phyloP scores from a whole-genome alignment of 2,888 invertebrate genomes.

The Cantharis rufa region DNA sequence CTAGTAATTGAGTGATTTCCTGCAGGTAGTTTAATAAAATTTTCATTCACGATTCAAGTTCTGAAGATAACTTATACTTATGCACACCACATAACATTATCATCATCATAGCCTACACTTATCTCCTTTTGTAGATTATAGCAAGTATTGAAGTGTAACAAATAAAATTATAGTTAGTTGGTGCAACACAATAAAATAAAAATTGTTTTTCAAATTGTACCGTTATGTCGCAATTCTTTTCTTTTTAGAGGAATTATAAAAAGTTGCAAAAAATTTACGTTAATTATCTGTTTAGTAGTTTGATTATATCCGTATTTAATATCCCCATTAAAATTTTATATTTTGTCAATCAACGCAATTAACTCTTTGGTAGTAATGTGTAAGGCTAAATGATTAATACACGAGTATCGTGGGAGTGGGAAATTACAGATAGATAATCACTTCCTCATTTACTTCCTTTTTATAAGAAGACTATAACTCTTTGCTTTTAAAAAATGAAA shows the following conservation, averaged over 20 bases:
- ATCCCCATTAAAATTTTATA: not conserved
- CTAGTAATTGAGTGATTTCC: not conserved
- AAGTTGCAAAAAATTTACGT: not conserved
- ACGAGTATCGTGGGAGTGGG: conserved; percentile 28
- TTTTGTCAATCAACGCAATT: not conserved
- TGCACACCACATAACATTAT: not conserved
- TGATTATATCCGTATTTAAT: not conserved
- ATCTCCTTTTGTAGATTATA: not conserved
- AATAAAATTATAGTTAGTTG: not conserved
- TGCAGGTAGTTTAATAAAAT: not conserved
- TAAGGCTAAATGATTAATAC: conserved; percentile 11
- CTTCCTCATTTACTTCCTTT: conserved; percentile 29
- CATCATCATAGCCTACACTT: not conserved
- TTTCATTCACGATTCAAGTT: not conserved
- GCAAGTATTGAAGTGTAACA: not conserved
- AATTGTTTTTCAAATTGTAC: not conserved
- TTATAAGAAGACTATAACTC: conserved; percentile 8
- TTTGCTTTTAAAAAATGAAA: conserved; percentile 12
- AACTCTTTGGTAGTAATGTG: not conserved
- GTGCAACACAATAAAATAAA: not conserved
- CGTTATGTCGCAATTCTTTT: not conserved
- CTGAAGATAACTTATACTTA: not conserved
- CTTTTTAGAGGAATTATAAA: not conserved
- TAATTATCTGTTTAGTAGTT: not conserved
- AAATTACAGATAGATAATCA: conserved; percentile 22